Base-by-base conservation (phyloP, 2,888 invertebrate genomes). In the Baccha elongata region DNA sequence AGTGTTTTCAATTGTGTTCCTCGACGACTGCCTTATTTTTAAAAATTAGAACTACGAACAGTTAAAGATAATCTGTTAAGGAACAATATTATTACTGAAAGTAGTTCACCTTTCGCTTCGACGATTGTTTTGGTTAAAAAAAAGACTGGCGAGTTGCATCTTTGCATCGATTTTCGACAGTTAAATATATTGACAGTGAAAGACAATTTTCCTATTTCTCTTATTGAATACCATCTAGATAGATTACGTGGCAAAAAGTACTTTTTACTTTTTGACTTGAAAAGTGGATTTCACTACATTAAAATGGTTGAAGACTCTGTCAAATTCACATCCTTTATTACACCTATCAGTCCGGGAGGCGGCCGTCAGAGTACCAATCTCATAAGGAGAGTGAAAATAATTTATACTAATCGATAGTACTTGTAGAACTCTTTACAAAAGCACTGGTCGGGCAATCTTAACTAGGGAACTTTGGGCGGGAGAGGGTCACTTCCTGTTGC, bases 111-210 rank as follows among this genome's bases (percentile, higher is more conserved):
- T n/a, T n/a, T n/a, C n/a, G n/a, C n/a, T n/a, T n/a, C n/a, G n/a
- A n/a, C n/a, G n/a, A n/a, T n/a, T n/a, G n/a, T n/a, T n/a, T n/a
- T n/a, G n/a, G n/a, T 11, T 4, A 50, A 50, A 26, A 50, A n/a
- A 26, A 50, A 50, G 3, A 50, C 37, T 10, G 37, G 21, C 2
- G 37, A 55, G 10, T 8, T 55, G 10, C 17, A 19, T 1, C 19
- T 35, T 55, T 55, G 19, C n/a, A 8, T 55, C 19, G 21, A 55
- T 17, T 35, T 37, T 37, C 32, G 55, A 10, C 17, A 50, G 23
- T 21, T 50, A 8, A 23, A 50, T 11, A 26, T 26, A 26, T 1
- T 37, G 2, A 37, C 37, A 4, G 10, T 37, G n/a, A 37, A 37
- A n/a, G 37, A 37, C 37, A 37, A 46, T 19, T 46, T 46, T 17